A percentile compares a stretch with the other conserved stretches of the same genome.
phyloP scores from a whole-genome alignment of 2,797 vertebrate species.

The Fringilla coelebs region DNA sequence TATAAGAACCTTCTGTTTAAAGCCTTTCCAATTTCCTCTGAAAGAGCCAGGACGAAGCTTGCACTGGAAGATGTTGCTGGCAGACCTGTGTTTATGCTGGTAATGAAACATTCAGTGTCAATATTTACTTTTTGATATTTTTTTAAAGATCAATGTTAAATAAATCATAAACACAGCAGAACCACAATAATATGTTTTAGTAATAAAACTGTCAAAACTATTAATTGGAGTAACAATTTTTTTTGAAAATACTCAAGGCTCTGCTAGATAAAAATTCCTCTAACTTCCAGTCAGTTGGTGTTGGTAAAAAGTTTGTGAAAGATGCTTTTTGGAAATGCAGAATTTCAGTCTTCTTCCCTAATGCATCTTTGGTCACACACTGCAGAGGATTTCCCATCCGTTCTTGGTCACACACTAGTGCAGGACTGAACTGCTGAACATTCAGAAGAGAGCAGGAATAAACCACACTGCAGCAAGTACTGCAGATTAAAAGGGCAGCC shows the following conservation, averaged over 20 bases:
- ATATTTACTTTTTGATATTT: background rate
- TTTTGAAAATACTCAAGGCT: background rate
- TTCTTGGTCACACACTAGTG: background rate
- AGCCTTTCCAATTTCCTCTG: constrained; percentile 16
- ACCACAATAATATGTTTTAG: background rate
- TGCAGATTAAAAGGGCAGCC: background rate
- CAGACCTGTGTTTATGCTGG: constrained; percentile 26
- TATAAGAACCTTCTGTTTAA: constrained; percentile 37
- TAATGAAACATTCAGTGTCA: constrained; percentile 3
- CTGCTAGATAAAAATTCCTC: background rate
- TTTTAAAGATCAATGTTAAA: background rate
- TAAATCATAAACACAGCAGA: background rate
- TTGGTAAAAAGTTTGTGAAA: background rate
- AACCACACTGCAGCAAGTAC: background rate
- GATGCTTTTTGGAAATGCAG: background rate
- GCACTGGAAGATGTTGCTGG: constrained; percentile 12
- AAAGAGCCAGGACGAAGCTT: background rate
- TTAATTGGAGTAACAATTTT: background rate
- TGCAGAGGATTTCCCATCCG: background rate
- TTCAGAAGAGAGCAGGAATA: background rate
- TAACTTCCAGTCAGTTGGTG: background rate
- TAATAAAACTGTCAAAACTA: background rate
- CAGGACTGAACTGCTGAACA: background rate
- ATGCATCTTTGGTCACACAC: background rate
- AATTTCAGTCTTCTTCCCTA: background rate